These are phyloP conservation scores for Allolobophora icterica DNA, from an alignment of 2,888 invertebrate genomes.

Conservation along the genomic window DNA sequence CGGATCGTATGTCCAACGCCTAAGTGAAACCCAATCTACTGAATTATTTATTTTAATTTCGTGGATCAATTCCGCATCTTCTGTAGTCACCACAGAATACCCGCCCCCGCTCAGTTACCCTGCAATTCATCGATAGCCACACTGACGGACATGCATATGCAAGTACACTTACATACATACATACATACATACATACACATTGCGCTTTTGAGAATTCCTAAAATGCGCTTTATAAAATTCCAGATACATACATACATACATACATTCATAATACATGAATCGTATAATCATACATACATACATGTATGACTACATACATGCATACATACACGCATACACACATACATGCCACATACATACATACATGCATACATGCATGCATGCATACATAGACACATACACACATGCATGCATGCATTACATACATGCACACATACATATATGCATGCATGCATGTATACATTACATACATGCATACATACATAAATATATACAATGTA, in stretches of 20 bases:
- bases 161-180: background rate
- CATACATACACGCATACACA: no score
- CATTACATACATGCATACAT: constrained; percentile 29
- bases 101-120: background rate
- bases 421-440: background rate
- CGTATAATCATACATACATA: no score
- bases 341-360: no score
- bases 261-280: no score
- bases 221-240: no score
- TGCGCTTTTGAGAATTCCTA: no score
- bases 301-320: no score
- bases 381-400: no score
- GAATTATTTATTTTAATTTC: constrained; percentile 22
- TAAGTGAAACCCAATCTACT: background rate
- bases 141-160: background rate
- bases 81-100: background rate
- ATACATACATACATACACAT: background rate
- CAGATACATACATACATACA: background rate
- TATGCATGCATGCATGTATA: no score
- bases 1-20: background rate
- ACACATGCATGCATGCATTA: background rate
- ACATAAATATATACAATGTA: constrained; percentile 30
- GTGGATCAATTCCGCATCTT: background rate
- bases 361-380: no score
- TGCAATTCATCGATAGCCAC: background rate